Percentiles rank a stretch among this genome's conserved stretches.
These are phyloP conservation scores for Microcebus lehilahytsara DNA, from an alignment of 2,113 vertebrate species.

Conservation along the genomic window DNA sequence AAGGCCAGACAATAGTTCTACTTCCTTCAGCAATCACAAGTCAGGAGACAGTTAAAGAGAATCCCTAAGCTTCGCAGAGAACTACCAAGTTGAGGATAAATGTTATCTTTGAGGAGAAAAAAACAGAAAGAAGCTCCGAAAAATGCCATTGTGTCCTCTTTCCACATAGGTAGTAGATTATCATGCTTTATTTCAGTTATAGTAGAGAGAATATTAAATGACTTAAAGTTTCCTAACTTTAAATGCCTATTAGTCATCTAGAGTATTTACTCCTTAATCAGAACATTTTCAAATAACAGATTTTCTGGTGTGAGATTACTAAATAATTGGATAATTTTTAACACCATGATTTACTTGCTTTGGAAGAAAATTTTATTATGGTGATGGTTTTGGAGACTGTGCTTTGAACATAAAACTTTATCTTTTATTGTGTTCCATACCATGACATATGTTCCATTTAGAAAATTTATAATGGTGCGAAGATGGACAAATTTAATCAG, in stretches of 20 bases:
- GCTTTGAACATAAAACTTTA: conserved; percentile 43
- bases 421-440: conserved; percentile 28
- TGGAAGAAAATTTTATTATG: conserved; percentile 39
- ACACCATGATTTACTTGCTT: background rate
- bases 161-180: background rate
- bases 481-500: conserved; percentile 50
- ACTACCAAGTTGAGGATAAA: conserved; percentile 60
- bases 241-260: conserved; percentile 19
- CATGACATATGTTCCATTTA: conserved; percentile 14
- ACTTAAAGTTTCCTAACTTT: background rate
- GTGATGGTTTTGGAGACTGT: background rate
- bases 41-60: conserved; percentile 63
- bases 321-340: background rate
- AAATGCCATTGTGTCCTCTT: background rate
- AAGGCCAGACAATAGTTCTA: conserved; percentile 64
- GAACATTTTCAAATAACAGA: background rate
- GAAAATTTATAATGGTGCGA: conserved; percentile 29
- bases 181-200: background rate
- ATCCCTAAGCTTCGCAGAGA: background rate
- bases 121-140: background rate
- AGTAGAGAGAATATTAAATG: background rate
- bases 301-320: background rate
- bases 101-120: conserved; percentile 58
- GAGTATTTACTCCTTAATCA: conserved; percentile 19
- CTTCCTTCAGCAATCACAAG: conserved; percentile 71